Evolutionary conservation across 2,113 vertebrate genomes (phyloP).

Genomic region (Scortum barcoo): DNA sequence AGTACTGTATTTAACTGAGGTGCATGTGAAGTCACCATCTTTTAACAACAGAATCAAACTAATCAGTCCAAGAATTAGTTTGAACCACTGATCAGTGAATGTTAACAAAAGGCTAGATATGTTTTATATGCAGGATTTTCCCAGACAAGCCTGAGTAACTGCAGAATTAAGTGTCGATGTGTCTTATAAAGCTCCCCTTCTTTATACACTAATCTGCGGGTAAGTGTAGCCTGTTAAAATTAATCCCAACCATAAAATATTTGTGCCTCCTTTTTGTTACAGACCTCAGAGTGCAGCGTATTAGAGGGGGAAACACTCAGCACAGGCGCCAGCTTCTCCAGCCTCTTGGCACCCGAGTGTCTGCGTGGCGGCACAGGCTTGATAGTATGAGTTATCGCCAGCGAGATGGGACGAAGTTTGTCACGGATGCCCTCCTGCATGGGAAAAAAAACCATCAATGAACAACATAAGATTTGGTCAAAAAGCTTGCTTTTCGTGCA

Average conservation of each 20-base stretch:
- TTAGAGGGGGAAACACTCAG: slow-evolving; percentile 87
- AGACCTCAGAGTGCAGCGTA: slow-evolving; percentile 88
- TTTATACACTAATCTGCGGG: background rate
- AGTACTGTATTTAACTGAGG: background rate
- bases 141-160: background rate
- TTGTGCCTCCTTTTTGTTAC: slow-evolving; percentile 21
- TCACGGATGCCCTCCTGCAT: slow-evolving; percentile 89
- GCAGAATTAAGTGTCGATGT: background rate
- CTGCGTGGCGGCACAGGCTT: slow-evolving; percentile 76
- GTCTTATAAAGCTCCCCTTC: slow-evolving; percentile 4
- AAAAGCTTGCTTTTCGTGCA: background rate
- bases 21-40: background rate
- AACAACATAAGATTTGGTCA: background rate
- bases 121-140: background rate
- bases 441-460: background rate
- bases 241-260: background rate
- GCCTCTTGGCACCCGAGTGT: slow-evolving; percentile 74
- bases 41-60: background rate
- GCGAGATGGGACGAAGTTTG: slow-evolving; percentile 91
- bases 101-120: background rate
- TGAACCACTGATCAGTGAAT: background rate
- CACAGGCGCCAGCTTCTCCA: slow-evolving; percentile 86
- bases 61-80: background rate
- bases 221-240: slow-evolving; percentile 5
- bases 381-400: slow-evolving; percentile 89